phyloP scores from a whole-genome alignment of 2,888 invertebrate genomes.

The Sericinus montela region DNA sequence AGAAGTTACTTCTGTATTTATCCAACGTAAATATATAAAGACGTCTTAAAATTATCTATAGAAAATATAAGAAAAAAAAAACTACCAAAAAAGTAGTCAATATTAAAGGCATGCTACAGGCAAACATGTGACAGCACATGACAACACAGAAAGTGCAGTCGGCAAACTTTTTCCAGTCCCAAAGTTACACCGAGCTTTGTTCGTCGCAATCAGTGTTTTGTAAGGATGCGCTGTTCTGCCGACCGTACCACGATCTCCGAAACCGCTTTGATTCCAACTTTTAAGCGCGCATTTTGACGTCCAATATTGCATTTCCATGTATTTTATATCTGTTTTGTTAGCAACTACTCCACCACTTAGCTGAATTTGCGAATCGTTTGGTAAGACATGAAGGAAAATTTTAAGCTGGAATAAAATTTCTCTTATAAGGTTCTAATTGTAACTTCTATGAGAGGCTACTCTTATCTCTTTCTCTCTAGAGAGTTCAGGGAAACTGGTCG shows the following conservation, averaged over 20 bases:
- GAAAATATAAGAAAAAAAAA: too few species aligned
- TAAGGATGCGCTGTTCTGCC: conserved; percentile 73
- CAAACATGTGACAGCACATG: conserved; percentile 25
- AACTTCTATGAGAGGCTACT: too few species aligned
- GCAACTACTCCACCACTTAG: background rate
- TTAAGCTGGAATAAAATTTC: too few species aligned
- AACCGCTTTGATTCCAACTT: conserved; percentile 75
- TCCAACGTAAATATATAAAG: too few species aligned
- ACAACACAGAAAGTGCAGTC: conserved; percentile 40
- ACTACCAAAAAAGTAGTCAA: too few species aligned
- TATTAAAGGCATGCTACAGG: background rate
- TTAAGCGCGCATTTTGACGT: conserved; percentile 70
- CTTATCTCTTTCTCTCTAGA: too few species aligned
- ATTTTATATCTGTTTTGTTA: conserved; percentile 54
- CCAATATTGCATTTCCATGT: conserved; percentile 69
- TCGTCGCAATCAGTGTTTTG: conserved; percentile 70
- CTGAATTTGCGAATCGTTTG: too few species aligned
- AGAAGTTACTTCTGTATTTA: too few species aligned
- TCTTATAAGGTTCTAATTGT: too few species aligned
- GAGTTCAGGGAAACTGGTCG: too few species aligned
- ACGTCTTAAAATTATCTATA: too few species aligned
- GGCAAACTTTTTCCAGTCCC: conserved; percentile 66
- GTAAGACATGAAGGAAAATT: too few species aligned
- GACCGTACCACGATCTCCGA: conserved; percentile 69
- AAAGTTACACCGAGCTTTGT: conserved; percentile 64